Evolutionary conservation across 2,888 invertebrate genomes (phyloP).

Genomic region (Helleia helle): DNA sequence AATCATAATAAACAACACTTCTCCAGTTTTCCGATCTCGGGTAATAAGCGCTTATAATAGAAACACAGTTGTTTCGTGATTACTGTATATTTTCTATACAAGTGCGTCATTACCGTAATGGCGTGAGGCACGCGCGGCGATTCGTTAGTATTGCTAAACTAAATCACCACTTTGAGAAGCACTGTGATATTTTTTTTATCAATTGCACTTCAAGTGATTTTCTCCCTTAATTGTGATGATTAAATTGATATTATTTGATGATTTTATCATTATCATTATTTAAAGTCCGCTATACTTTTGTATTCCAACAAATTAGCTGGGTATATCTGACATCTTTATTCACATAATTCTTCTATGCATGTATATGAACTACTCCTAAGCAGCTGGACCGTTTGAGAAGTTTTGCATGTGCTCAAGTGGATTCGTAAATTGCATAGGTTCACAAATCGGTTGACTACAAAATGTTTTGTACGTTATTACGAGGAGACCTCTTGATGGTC

Average conservation of each 20-base stretch:
- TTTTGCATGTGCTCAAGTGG: too few relatives aligned
- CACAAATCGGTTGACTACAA: too few relatives aligned
- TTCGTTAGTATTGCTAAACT: conserved; percentile 25
- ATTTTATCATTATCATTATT: too few relatives aligned
- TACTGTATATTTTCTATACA: conserved; percentile 55
- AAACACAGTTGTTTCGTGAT: conserved; percentile 37
- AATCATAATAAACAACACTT: conserved; percentile 31
- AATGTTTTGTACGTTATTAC: too few relatives aligned
- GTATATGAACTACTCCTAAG: too few relatives aligned
- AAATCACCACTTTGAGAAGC: conserved; percentile 18
- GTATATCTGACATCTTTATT: too few relatives aligned
- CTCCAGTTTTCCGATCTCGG: conserved; percentile 22
- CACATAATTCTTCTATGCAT: too few relatives aligned
- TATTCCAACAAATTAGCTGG: too few relatives aligned
- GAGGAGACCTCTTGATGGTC: too few relatives aligned
- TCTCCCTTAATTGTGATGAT: conserved; percentile 9
- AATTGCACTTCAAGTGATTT: not conserved
- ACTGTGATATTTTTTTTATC: not conserved
- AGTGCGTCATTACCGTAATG: conserved; percentile 50
- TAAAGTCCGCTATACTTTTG: too few relatives aligned
- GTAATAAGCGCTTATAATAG: conserved; percentile 38
- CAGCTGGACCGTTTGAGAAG: too few relatives aligned
- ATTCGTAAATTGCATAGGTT: too few relatives aligned
- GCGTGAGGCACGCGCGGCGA: conserved; percentile 38
- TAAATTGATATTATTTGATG: not conserved